Conservation (phyloP, 2,888 invertebrate species). For the Leptura quadrifasciata region DNA sequence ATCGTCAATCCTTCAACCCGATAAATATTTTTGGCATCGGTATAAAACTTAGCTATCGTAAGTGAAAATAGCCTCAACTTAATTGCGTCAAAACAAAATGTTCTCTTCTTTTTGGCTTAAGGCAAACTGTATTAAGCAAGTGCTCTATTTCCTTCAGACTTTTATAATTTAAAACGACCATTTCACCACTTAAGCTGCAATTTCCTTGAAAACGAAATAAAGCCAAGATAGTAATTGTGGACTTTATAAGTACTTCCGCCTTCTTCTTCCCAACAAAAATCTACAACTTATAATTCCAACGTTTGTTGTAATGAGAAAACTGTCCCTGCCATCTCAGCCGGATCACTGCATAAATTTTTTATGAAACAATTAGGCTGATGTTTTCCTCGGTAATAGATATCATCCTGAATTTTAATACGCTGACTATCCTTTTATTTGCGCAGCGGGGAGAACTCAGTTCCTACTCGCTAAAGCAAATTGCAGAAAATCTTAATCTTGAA, state of each 20-base stretch:
- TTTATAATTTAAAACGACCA: slow-evolving; percentile 57
- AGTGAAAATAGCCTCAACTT: slow-evolving; percentile 12
- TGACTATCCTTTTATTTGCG: slow-evolving; percentile 24
- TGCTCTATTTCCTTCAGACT: slow-evolving; percentile 52
- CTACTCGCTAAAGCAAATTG: slow-evolving; percentile 13
- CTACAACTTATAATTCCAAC: slow-evolving; percentile 24
- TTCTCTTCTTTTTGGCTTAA: neutral
- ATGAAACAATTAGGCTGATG: slow-evolving; percentile 43
- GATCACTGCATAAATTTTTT: slow-evolving; percentile 34
- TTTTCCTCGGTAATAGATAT: slow-evolving; percentile 38
- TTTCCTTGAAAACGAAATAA: slow-evolving; percentile 56
- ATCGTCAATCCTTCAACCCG: neutral
- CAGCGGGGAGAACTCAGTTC: slow-evolving; percentile 1
- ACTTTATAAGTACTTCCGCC: slow-evolving; percentile 47
- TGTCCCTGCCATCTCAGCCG: neutral
- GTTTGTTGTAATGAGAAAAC: slow-evolving; percentile 27
- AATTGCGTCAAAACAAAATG: slow-evolving; percentile 26
- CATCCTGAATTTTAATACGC: slow-evolving; percentile 42
- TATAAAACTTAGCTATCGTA: slow-evolving; percentile 16
- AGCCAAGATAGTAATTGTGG: slow-evolving; percentile 48
- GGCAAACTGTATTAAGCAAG: slow-evolving; percentile 47
- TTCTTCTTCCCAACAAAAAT: slow-evolving; percentile 26
- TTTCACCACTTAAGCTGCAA: slow-evolving; percentile 55
- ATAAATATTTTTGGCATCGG: neutral
- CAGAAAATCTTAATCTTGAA: slow-evolving; percentile 32